Evolutionary conservation across 2,113 vertebrate species (phyloP), one percentile per base, ranked within the genome.

Genomic region (Crypturellus undulatus): DNA sequence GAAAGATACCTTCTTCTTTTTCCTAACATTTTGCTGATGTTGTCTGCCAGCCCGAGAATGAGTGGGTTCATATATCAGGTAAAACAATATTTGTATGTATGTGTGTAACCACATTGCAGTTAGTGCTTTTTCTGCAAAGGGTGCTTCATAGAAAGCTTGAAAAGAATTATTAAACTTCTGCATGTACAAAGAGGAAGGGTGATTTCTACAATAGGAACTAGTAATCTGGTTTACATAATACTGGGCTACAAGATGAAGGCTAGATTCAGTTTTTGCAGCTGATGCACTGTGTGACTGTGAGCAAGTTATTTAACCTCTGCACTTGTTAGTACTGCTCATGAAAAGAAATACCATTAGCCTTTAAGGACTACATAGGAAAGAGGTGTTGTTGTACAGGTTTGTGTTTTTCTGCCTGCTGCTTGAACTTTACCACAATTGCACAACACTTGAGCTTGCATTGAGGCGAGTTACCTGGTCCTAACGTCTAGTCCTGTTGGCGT

Each of bases 61-160:
- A 99, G 99, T 84, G 99, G 99, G 32, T 99, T 99, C 96, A 99
- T 99, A 89, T 99, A 99, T 97, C 99, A 99, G 99, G 99, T 99
- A 95, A 93, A 49, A 77, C 81, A 84, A 49, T 78, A 30, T 4
- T 2, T 56, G n/a, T 63, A 20, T 3, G 0, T 42, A 5, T 38
- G 16, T 77, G 5, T 82, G 10, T 93, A 58, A 82, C 67, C 63
- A 4, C 38, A 3, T 10, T 59, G 22, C 13, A 25, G 4, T 40
- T 56, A 24, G 26, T 22, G 17, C 34, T 60, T 51, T 28, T 43
- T 67, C 64, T 25, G 9, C 18, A n/a, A 59, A 67, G 21, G 6
- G 2, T 63, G 36, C 67, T 83, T 84, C 10, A 7, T 24, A 43
- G 40, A 38, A 60, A 51, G 54, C 9, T 63, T 88, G 15, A 54